Conservation (phyloP, 2,797 vertebrate species). For the Phyllotis vaccarum region DNA sequence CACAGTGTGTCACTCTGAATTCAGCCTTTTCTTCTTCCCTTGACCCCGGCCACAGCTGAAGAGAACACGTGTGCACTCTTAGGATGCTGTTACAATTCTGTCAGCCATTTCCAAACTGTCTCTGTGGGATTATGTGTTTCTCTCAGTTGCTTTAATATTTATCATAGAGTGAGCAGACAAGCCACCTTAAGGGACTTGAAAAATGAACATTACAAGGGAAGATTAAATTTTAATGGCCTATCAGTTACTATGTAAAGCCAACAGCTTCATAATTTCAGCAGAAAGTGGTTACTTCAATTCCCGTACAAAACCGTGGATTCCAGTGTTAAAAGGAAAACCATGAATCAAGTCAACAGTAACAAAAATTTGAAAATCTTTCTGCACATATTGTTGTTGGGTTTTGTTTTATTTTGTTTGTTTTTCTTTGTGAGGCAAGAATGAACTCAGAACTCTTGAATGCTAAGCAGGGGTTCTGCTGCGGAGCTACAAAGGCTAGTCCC, state of each 20-base stretch:
- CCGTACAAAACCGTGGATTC: not conserved
- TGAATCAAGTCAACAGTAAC: not conserved
- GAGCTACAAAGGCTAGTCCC: not conserved
- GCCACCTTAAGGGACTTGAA: not conserved
- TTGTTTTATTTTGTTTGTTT: not conserved
- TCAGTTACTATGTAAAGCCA: not conserved
- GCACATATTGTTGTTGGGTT: not conserved
- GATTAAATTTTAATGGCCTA: not conserved
- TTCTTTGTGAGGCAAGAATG: not conserved
- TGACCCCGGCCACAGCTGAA: not conserved
- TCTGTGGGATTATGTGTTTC: conserved; percentile 54
- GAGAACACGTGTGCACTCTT: not conserved
- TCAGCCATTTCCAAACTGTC: conserved; percentile 39
- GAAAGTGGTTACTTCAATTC: conserved; percentile 13
- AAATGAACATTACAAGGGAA: conserved; percentile 23
- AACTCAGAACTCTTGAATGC: no score
- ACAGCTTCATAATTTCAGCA: conserved; percentile 28
- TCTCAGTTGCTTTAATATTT: conserved; percentile 52
- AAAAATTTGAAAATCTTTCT: not conserved
- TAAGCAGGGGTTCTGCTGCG: not conserved
- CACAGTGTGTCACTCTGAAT: not conserved
- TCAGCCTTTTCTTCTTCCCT: conserved; percentile 31
- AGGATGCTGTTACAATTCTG: conserved; percentile 40
- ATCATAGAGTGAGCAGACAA: conserved; percentile 32
- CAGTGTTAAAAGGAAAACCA: not conserved